Base-by-base conservation (phyloP, 1,140 invertebrate genomes). In the Ephestia elutella region DNA sequence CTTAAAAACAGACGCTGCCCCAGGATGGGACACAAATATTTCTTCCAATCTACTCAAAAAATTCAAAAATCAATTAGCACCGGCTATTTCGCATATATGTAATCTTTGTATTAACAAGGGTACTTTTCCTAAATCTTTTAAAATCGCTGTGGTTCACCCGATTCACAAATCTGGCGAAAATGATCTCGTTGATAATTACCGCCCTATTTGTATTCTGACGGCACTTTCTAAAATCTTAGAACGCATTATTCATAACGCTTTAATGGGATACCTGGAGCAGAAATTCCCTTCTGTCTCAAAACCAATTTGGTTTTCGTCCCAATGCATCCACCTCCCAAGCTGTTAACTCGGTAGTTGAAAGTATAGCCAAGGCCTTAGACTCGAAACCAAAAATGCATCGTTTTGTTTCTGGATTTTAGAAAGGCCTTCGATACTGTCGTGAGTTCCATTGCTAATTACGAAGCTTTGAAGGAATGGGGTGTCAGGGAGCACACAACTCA, bases 1-100 rank as follows among this genome's bases (percentile, higher is more conserved):
- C 2, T 50, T 63, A 28, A 63, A 63, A 49, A 48, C 35, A 15
- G 35, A 35, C 15, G 3, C 21, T 11, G 30, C 62, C 9, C 53
- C 53, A n/a, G 62, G 62, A 11, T 63, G 57, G 53, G 62, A 63
- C 56, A 49, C n/a, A n/a, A n/a, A 54, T 3, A 59, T 63, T 15
- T 59, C 62, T 0, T 50, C 57, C 10, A 49, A 18, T 17, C 53
- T 63, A 28, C 11, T 59, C 1, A 59, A 59, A 32, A 59, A 11
- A 35, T 19, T 2, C 32, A 48, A 25, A 19, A 20, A 54, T 2
- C 15, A 20, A 51, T 30, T 63, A 15, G 38, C 19, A 3, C 1
- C 38, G 1, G 54, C 57, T 25, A n/a, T 63, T n/a, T 21, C 53
- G 5, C 25, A 56, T 11, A 58, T 63, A 49, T 49, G 20, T 30